Conservation (phyloP, 2,888 invertebrate species). For the Eucera pruinosa region DNA sequence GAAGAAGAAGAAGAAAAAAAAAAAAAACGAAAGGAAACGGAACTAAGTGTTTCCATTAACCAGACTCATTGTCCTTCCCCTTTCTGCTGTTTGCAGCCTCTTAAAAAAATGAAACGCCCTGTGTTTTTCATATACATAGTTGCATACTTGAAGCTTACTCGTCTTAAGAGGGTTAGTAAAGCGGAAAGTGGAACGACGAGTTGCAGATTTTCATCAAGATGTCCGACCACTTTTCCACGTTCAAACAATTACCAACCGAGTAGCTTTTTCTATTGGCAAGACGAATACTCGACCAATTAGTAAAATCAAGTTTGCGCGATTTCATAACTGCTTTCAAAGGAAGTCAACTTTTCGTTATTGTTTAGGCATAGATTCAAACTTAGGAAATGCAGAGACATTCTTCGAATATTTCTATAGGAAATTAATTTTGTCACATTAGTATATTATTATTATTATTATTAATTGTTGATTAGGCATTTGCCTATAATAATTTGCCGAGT, state of each 20-base stretch:
- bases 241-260: conserved; percentile 16
- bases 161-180: conserved; percentile 54
- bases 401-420: too few relatives aligned
- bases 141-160: conserved; percentile 36
- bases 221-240: conserved; percentile 22
- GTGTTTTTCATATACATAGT: conserved; percentile 52
- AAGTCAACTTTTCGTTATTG: neutral
- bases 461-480: too few relatives aligned
- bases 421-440: too few relatives aligned
- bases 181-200: conserved; percentile 45
- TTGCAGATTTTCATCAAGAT: conserved; percentile 43
- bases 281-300: neutral
- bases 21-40: conserved; percentile 21
- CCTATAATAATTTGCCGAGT: too few relatives aligned
- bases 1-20: neutral
- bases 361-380: too few relatives aligned
- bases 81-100: conserved; percentile 26
- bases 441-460: too few relatives aligned
- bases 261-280: neutral
- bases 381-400: too few relatives aligned
- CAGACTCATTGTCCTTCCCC: conserved; percentile 24
- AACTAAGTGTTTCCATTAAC: conserved; percentile 66
- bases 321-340: neutral
- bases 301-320: neutral
- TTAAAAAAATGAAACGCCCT: conserved; percentile 58